phyloP scores from a whole-genome alignment of 2,113 vertebrate genomes.

The Strix aluco region DNA sequence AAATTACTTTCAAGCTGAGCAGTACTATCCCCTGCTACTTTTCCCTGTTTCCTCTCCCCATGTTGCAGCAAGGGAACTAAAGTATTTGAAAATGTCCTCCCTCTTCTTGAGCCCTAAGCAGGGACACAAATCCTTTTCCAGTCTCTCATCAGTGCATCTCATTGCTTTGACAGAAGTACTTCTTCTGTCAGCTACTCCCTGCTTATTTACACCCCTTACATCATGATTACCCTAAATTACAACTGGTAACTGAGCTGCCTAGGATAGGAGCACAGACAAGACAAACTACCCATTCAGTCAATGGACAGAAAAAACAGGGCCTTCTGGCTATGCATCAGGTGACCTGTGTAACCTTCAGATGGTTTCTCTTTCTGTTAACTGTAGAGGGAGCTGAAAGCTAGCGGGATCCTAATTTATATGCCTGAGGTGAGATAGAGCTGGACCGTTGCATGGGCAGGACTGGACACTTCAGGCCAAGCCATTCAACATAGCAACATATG shows the following conservation, averaged over 20 bases:
- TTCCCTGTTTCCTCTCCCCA: not conserved
- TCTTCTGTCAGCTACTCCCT: not conserved
- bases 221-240: not conserved
- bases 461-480: not conserved
- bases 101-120: not conserved
- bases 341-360: not conserved
- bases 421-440: not conserved
- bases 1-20: not conserved
- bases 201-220: not conserved
- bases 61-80: not conserved
- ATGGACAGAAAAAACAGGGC: not conserved
- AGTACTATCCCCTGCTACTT: not conserved
- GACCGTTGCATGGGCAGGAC: not conserved
- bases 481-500: not conserved
- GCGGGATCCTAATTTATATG: not conserved
- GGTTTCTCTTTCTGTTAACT: slow-evolving; percentile 41
- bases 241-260: not conserved
- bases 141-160: not conserved
- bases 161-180: not conserved
- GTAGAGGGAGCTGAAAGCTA: slow-evolving; percentile 66
- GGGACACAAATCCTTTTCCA: not conserved
- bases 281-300: not conserved
- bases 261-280: not conserved
- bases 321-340: not conserved
- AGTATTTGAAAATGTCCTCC: not conserved